phyloP scores from a whole-genome alignment of 1,140 invertebrate species.

The Steinernema feltiae region DNA sequence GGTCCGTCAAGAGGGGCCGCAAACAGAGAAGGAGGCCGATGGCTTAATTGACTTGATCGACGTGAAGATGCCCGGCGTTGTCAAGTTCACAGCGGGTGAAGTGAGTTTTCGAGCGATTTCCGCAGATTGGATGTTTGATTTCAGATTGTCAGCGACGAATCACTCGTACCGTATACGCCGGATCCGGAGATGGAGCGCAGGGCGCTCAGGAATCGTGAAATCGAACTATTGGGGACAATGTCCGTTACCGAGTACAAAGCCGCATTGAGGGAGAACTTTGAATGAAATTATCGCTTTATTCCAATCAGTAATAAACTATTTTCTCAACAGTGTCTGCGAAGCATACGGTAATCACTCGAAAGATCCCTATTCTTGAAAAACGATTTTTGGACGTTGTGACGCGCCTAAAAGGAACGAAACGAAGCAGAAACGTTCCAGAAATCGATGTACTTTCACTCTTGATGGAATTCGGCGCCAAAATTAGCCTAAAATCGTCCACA shows the following conservation, averaged over 20 bases:
- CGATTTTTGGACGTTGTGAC: too few species aligned
- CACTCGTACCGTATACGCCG: not conserved
- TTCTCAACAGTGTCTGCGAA: not conserved
- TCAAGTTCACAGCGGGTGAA: constrained; percentile 32
- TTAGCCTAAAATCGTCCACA: too few species aligned
- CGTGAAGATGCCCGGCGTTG: constrained; percentile 22
- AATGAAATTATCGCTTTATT: not conserved
- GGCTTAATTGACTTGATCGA: constrained; percentile 29
- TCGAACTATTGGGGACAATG: not conserved
- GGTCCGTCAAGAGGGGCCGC: not conserved
- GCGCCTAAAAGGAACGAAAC: too few species aligned
- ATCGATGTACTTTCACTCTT: too few species aligned
- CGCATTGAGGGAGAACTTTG: not conserved
- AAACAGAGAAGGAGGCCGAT: constrained; percentile 27
- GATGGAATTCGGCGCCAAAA: too few species aligned
- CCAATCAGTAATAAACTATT: not conserved
- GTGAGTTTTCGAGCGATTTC: constrained; percentile 16
- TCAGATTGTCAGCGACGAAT: constrained; percentile 1
- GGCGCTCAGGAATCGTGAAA: not conserved
- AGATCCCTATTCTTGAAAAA: too few species aligned
- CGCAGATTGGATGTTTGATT: not conserved
- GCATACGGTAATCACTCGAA: not conserved
- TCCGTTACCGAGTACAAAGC: not conserved
- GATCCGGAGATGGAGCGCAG: not conserved
- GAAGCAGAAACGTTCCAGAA: too few species aligned